A percentile compares a stretch with the other conserved stretches of the same genome.
These are phyloP conservation scores for human (Homo sapiens) DNA, from an alignment of 2,113 vertebrate genomes.

Conservation along the genomic window DNA sequence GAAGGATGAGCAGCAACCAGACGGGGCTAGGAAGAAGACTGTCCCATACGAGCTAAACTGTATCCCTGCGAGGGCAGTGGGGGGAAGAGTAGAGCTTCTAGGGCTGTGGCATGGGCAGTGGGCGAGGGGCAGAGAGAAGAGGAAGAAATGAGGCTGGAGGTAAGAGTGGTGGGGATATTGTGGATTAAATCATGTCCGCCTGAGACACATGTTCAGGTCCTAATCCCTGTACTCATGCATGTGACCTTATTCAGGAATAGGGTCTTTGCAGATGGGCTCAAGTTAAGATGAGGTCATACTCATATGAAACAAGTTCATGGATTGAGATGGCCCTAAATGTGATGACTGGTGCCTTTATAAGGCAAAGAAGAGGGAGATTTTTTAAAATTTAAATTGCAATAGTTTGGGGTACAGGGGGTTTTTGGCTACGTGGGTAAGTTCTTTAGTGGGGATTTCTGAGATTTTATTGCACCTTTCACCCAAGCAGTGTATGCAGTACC, in stretches of 20 bases:
- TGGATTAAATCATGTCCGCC: neutral
- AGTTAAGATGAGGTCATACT: neutral
- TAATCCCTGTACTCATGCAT: neutral
- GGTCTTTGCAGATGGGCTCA: neutral
- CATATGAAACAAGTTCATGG: neutral
- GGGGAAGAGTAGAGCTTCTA: neutral
- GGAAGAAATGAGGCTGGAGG: neutral
- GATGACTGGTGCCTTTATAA: neutral
- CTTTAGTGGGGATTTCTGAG: no score
- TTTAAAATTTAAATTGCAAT: no score
- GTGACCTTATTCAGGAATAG: neutral
- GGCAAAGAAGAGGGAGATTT: neutral
- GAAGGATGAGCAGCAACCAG: neutral
- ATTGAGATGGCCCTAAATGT: neutral
- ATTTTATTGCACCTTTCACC: no score
- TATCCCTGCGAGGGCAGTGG: neutral
- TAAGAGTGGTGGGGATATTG: no score
- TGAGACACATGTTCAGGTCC: neutral
- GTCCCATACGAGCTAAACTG: neutral
- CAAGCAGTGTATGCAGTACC: no score
- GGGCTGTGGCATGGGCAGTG: neutral
- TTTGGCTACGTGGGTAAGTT: no score
- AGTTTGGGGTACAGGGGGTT: neutral
- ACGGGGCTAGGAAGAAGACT: neutral
- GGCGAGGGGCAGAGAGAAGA: neutral